Evolutionary conservation across 2,113 vertebrate species (phyloP).

Genomic region (Dromas ardeola): DNA sequence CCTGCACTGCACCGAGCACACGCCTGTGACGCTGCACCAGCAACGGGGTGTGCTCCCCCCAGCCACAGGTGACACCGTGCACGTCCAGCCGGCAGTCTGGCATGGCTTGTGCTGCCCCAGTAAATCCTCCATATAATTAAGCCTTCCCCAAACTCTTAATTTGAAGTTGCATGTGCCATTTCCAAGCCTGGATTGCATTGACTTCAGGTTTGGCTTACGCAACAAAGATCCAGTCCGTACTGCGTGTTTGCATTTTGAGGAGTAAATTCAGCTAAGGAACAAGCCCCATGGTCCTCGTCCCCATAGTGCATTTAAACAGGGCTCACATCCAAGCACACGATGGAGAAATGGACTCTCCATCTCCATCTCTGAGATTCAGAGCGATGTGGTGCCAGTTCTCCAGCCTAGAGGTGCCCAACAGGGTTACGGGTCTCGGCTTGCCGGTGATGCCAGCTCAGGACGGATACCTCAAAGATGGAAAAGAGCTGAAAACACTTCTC

Average conservation of each 20-base stretch:
- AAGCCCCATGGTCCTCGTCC: neutral
- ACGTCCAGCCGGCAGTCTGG: neutral
- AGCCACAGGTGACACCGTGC: accelerated
- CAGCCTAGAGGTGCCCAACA: neutral
- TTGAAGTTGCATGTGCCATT: neutral
- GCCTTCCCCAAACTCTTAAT: neutral
- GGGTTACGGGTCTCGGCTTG: neutral
- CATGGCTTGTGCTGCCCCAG: neutral
- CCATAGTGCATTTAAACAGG: neutral
- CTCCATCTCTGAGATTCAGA: neutral
- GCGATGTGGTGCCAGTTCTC: neutral
- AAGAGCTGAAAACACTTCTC: neutral
- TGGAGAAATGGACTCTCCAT: neutral
- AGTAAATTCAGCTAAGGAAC: neutral
- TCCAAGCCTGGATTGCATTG: neutral
- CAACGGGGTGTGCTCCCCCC: neutral
- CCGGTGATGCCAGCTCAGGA: neutral
- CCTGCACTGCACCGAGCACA: neutral
- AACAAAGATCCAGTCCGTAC: neutral
- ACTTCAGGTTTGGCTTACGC: neutral
- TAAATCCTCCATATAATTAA: neutral
- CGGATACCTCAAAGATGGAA: neutral
- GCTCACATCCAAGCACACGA: neutral
- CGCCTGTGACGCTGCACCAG: neutral
- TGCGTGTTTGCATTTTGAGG: neutral